These are phyloP conservation scores for Anguilla japonica DNA, from an alignment of 2,113 vertebrate genomes.

Conservation along the genomic window DNA sequence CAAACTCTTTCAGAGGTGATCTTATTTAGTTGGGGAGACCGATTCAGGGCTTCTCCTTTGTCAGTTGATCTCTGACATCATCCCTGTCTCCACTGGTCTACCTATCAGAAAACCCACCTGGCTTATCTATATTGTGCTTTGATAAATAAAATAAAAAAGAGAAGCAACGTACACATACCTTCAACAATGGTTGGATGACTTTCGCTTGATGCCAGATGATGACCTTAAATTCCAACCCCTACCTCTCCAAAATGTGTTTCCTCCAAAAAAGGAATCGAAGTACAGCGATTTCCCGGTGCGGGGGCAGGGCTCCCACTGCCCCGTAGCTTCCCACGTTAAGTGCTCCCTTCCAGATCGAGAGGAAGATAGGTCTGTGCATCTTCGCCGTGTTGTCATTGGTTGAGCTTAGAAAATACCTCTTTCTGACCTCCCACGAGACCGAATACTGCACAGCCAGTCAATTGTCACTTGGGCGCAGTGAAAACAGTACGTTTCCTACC, in stretches of 20 bases:
- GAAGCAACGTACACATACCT: neutral
- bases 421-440: conserved; percentile 97
- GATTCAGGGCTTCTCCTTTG: neutral
- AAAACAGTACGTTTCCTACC: conserved; percentile 63
- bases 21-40: neutral
- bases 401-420: conserved; percentile 89
- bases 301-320: neutral
- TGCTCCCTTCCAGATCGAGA: neutral
- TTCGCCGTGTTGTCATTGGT: conserved; percentile 80
- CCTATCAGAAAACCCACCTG: neutral
- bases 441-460: conserved; percentile 96
- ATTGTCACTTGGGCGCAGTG: conserved; percentile 84
- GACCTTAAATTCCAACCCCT: neutral
- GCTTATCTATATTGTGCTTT: neutral
- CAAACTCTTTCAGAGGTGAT: neutral
- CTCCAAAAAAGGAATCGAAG: neutral
- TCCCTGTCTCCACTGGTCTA: neutral
- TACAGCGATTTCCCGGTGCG: neutral
- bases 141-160: neutral
- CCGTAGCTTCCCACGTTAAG: conserved; percentile 38
- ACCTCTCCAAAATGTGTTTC: neutral
- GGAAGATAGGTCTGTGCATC: conserved; percentile 80
- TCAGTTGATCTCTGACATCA: neutral
- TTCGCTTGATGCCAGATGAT: neutral
- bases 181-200: neutral